Conservation (phyloP, 2,113 vertebrate genomes). For the Numenius arquata region DNA sequence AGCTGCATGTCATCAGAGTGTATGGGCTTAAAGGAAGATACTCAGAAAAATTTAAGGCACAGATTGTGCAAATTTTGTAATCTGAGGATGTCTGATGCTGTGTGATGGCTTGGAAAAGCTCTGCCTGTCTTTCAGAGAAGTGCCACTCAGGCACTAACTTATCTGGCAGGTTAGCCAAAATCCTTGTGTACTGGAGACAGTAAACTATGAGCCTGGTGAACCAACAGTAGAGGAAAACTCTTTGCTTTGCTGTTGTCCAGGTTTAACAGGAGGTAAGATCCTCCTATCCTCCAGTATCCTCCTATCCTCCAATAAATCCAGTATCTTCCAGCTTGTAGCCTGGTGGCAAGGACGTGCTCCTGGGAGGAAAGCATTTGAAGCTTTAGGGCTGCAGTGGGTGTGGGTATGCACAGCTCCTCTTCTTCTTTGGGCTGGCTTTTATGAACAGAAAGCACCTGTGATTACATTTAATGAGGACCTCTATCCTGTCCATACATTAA, state of each 20-base stretch:
- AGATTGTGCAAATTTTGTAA: not conserved
- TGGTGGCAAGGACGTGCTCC: not conserved
- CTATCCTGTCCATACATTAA: not conserved
- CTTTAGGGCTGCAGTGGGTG: not conserved
- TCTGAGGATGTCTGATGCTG: not conserved
- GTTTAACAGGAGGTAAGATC: not conserved
- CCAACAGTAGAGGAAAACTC: not conserved
- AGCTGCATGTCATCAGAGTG: not conserved
- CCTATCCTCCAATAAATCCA: not conserved
- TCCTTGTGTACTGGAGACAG: not conserved
- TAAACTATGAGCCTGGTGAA: not conserved
- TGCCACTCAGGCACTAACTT: not conserved
- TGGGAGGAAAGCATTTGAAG: not conserved
- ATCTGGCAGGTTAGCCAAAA: not conserved
- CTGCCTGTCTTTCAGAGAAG: not conserved
- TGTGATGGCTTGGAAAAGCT: not conserved
- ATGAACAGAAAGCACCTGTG: not conserved
- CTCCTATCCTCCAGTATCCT: not conserved
- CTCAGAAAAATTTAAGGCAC: not conserved
- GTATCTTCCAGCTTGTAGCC: not conserved
- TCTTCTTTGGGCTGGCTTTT: not conserved
- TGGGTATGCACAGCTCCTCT: rapidly evolving
- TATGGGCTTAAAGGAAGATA: not conserved
- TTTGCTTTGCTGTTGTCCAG: not conserved
- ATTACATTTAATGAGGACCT: not conserved